Percentiles rank a stretch among this genome's conserved stretches.
These are phyloP conservation scores for Lepidurus arcticus DNA, from an alignment of 1,140 invertebrate species.

Conservation along the genomic window DNA sequence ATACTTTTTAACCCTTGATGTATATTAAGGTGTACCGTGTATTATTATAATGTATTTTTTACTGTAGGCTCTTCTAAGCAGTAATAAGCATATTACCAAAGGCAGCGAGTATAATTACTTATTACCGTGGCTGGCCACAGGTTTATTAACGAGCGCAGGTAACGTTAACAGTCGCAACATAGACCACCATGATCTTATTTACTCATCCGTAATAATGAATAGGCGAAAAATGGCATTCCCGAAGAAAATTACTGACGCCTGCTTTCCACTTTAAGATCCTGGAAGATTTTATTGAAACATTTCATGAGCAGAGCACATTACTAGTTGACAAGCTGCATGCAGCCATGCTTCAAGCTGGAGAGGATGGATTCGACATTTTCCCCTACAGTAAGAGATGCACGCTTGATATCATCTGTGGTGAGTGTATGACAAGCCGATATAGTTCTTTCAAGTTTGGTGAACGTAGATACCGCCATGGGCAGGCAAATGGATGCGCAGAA, in stretches of 20 bases:
- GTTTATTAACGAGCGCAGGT: constrained; percentile 62
- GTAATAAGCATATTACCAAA: constrained; percentile 65
- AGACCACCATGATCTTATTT: constrained; percentile 61
- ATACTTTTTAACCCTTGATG: too few species aligned
- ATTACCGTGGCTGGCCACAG: constrained; percentile 70
- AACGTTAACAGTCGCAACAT: constrained; percentile 53
- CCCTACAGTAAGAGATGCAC: constrained; percentile 51
- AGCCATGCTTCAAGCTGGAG: constrained; percentile 33
- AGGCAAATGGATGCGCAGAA: constrained; percentile 56
- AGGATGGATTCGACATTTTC: constrained; percentile 45
- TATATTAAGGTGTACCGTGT: background rate
- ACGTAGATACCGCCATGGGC: constrained; percentile 63
- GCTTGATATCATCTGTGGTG: constrained; percentile 56
- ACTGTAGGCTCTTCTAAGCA: constrained; percentile 58
- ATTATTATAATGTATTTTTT: background rate
- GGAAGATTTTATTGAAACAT: constrained; percentile 65
- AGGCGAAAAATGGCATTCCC: constrained; percentile 54
- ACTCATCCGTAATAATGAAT: constrained; percentile 70
- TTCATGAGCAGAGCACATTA: constrained; percentile 63
- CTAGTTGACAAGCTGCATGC: constrained; percentile 50
- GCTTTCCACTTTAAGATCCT: constrained; percentile 75
- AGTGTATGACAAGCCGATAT: constrained; percentile 49
- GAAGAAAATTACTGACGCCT: constrained; percentile 62
- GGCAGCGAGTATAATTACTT: constrained; percentile 64
- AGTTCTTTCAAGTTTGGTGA: background rate